Conservation (phyloP, 2,797 vertebrate species). For the Hephaestus fuliginosus region DNA sequence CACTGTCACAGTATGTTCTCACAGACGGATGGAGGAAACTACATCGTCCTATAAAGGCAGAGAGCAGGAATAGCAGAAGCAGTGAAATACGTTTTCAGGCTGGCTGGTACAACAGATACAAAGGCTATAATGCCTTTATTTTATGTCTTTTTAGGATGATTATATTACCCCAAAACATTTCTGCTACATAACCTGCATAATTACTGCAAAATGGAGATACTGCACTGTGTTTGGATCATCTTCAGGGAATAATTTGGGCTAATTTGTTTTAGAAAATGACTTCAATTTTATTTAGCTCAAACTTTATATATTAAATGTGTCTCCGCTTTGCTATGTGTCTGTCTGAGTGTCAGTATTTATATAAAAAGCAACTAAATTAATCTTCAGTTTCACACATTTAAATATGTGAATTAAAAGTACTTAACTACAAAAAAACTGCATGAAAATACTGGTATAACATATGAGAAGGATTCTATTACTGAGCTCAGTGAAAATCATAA, state of each 20-base stretch:
- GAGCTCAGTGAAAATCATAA: neutral
- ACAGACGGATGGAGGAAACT: neutral
- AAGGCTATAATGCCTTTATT: neutral
- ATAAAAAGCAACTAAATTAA: too few relatives aligned
- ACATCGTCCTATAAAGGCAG: neutral
- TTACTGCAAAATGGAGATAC: neutral
- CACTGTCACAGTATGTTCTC: neutral
- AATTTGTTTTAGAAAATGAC: neutral
- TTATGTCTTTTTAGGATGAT: neutral
- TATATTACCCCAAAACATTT: neutral
- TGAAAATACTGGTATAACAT: neutral
- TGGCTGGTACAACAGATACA: neutral
- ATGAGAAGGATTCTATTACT: neutral
- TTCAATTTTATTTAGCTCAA: too few relatives aligned
- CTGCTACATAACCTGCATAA: neutral
- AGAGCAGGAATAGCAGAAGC: neutral
- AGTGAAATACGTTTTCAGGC: neutral
- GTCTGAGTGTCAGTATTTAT: too few relatives aligned
- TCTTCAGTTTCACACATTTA: too few relatives aligned
- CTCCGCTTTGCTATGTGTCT: neutral
- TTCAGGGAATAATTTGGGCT: neutral
- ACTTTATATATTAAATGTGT: neutral
- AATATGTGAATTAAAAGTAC: too few relatives aligned
- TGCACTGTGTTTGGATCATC: neutral
- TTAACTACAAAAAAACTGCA: too few relatives aligned